phyloP scores from a whole-genome alignment of 2,797 vertebrate species.

The Enteromius afrohamiltoni region DNA sequence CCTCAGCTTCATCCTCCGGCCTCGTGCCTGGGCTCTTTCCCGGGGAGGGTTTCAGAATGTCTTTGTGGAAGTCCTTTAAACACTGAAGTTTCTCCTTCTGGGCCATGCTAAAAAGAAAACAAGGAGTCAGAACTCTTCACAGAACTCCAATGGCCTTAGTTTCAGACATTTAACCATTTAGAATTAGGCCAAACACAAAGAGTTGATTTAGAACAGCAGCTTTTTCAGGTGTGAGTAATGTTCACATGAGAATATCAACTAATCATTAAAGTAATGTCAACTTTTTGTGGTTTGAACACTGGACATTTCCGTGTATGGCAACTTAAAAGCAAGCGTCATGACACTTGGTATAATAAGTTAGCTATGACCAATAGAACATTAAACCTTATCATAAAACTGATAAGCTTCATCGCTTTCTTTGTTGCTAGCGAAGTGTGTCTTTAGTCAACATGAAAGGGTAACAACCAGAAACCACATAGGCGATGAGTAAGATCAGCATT shows the following conservation, averaged over 20 bases:
- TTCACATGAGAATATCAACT: not conserved
- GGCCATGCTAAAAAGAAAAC: slow-evolving; percentile 81
- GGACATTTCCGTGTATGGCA: not conserved
- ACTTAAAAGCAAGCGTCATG: not conserved
- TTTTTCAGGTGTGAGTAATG: not conserved
- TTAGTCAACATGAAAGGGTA: slow-evolving; percentile 2
- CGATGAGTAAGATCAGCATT: not conserved
- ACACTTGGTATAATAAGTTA: not conserved
- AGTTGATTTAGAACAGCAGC: not conserved
- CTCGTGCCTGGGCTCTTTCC: slow-evolving; percentile 95
- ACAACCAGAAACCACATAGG: not conserved
- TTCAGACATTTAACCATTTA: not conserved
- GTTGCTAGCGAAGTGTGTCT: not conserved
- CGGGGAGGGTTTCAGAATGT: slow-evolving; percentile 95
- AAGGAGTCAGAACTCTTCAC: not conserved
- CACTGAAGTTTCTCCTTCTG: slow-evolving; percentile 97
- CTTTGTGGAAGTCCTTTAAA: slow-evolving; percentile 98
- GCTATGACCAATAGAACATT: not conserved
- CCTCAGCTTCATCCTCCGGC: slow-evolving; percentile 95
- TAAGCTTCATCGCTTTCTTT: not conserved
- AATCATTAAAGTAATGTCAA: not conserved
- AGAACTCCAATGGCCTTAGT: not conserved
- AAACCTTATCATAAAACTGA: not conserved
- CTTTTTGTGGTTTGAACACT: slow-evolving; percentile 35
- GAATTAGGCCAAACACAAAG: not conserved